These are phyloP conservation scores for Glomeris marginata DNA, from an alignment of 2,888 invertebrate genomes.

Conservation along the genomic window DNA sequence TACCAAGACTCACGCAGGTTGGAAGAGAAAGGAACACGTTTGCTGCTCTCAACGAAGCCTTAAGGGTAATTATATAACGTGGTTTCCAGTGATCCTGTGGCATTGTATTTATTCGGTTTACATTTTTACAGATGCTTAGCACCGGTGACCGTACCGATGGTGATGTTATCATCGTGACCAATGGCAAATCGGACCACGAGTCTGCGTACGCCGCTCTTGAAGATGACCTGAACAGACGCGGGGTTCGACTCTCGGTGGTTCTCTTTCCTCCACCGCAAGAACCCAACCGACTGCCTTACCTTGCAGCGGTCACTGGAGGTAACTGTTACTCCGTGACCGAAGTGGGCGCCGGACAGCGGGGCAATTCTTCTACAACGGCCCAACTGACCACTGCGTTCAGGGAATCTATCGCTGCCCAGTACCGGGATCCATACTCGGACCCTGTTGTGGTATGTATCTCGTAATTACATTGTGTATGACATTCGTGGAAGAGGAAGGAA, in stretches of 20 bases:
- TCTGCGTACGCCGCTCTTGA: constrained; percentile 5
- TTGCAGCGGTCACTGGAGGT: constrained; percentile 19
- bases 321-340: constrained; percentile 17
- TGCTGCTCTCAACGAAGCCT: constrained; percentile 3
- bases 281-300: constrained; percentile 14
- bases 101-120: too few species aligned
- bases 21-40: constrained; percentile 8
- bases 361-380: constrained; percentile 16
- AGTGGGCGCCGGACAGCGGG: constrained; percentile 17
- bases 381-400: constrained; percentile 16
- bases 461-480: too few species aligned
- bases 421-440: constrained; percentile 9
- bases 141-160: constrained; percentile 15
- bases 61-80: constrained; percentile 9
- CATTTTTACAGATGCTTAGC: constrained; percentile 17
- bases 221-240: constrained; percentile 2
- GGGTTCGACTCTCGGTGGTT: constrained; percentile 5
- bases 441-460: constrained; percentile 4
- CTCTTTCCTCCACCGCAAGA: constrained; percentile 11
- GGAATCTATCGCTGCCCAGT: constrained; percentile 18
- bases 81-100: too few species aligned
- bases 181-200: constrained; percentile 9
- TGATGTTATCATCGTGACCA: constrained; percentile 8
- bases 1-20: constrained; percentile 19
- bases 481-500: too few species aligned